Evolutionary conservation across 2,888 invertebrate genomes (phyloP).

Genomic region (Melinaea marsaeus): DNA sequence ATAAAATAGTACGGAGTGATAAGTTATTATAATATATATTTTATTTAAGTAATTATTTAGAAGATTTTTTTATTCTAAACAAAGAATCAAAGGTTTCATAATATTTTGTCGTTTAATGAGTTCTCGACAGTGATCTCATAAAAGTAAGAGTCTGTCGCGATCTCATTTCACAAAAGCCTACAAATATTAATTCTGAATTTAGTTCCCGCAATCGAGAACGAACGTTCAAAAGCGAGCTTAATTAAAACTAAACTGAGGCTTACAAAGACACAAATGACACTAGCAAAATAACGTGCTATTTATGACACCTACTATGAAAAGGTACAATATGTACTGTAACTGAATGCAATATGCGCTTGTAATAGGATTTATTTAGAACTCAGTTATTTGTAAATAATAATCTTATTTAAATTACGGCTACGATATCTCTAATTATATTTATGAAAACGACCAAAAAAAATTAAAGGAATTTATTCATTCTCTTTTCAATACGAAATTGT

Average conservation of each 20-base stretch:
- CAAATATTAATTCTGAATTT: slow-evolving; percentile 39
- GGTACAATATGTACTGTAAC: slow-evolving; percentile 31
- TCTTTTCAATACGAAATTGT: too few relatives aligned
- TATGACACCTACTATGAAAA: slow-evolving; percentile 55
- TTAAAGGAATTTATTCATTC: too few relatives aligned
- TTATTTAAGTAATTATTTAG: too few relatives aligned
- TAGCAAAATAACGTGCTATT: slow-evolving; percentile 54
- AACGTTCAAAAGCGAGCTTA: slow-evolving; percentile 58
- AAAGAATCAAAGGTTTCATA: neutral
- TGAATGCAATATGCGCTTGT: too few relatives aligned
- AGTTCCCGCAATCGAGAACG: slow-evolving; percentile 38
- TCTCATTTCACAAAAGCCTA: slow-evolving; percentile 17
- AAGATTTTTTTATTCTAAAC: too few relatives aligned
- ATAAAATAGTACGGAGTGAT: too few relatives aligned
- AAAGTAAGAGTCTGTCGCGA: slow-evolving; percentile 13
- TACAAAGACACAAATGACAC: slow-evolving; percentile 52
- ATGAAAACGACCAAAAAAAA: too few relatives aligned
- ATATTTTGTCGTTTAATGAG: slow-evolving; percentile 21
- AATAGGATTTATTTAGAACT: too few relatives aligned
- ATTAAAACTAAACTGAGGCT: slow-evolving; percentile 64
- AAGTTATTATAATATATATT: too few relatives aligned
- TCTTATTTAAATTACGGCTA: too few relatives aligned
- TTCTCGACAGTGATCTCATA: slow-evolving; percentile 12
- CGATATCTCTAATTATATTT: too few relatives aligned
- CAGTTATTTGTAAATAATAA: too few relatives aligned